Percentiles rank a stretch among this genome's conserved stretches.
Conservation (phyloP, 2,113 vertebrate genomes). For the Deroptyus accipitrinus region DNA sequence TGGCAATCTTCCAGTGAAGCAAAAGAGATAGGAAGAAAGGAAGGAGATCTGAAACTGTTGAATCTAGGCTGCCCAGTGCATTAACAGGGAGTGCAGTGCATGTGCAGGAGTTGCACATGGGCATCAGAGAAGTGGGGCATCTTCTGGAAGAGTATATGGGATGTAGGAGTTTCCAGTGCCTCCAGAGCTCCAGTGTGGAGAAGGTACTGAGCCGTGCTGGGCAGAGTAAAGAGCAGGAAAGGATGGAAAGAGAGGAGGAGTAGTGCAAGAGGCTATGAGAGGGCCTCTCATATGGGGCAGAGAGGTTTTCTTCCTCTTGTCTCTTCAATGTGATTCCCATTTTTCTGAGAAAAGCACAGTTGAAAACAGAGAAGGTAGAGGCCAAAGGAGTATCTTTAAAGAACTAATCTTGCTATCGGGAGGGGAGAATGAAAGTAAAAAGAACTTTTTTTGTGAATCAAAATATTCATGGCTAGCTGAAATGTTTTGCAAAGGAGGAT, state of each 20-base stretch:
- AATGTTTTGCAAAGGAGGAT: background rate
- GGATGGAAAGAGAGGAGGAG: background rate
- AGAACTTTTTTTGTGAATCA: background rate
- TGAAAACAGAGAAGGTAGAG: background rate
- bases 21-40: background rate
- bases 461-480: background rate
- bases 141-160: background rate
- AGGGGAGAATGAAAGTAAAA: background rate
- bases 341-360: background rate
- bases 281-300: background rate
- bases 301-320: background rate
- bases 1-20: background rate
- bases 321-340: background rate
- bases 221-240: background rate
- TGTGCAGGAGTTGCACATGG: background rate
- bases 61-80: background rate
- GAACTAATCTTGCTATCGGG: background rate
- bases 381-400: background rate
- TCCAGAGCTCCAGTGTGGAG: background rate
- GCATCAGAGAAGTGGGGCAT: rapidly evolving
- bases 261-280: background rate
- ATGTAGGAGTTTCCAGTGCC: background rate
- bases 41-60: background rate
- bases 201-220: background rate
- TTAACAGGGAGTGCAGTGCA: rapidly evolving